phyloP scores from a whole-genome alignment of 1,140 invertebrate species.

The Dreissena rostriformis region DNA sequence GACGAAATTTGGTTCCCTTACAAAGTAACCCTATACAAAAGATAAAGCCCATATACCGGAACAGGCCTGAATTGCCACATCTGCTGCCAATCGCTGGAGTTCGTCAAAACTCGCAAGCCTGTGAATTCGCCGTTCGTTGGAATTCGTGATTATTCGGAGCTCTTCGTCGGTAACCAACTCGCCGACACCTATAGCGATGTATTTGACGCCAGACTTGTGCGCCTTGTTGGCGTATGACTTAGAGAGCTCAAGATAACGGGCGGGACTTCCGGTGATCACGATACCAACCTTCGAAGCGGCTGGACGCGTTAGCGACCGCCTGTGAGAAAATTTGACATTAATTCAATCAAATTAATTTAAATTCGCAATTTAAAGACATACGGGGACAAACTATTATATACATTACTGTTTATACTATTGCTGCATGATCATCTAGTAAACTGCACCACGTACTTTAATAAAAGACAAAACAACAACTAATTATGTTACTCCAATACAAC shows the following conservation, averaged over 20 bases:
- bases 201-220: conserved; percentile 61
- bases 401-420: no score
- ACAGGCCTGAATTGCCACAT: conserved; percentile 40
- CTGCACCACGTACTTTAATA: no score
- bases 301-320: conserved; percentile 54
- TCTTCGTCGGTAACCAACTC: conserved; percentile 38
- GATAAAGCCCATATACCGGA: conserved; percentile 25
- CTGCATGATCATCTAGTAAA: no score
- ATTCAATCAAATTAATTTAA: no score
- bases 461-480: no score
- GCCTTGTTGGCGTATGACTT: conserved; percentile 63
- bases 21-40: no score
- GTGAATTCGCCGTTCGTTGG: conserved; percentile 20
- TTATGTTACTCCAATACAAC: no score
- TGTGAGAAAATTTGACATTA: conserved; percentile 17
- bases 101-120: conserved; percentile 32
- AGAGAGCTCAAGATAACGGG: conserved; percentile 56
- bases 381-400: no score
- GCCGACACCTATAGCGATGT: conserved; percentile 64
- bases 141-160: conserved; percentile 32
- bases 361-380: no score
- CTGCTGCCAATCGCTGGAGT: conserved; percentile 14
- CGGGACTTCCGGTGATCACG: conserved; percentile 61
- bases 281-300: conserved; percentile 62
- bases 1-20: no score